These are phyloP conservation scores for Girardia tigrina DNA, from an alignment of 2,888 invertebrate species.

Conservation along the genomic window DNA sequence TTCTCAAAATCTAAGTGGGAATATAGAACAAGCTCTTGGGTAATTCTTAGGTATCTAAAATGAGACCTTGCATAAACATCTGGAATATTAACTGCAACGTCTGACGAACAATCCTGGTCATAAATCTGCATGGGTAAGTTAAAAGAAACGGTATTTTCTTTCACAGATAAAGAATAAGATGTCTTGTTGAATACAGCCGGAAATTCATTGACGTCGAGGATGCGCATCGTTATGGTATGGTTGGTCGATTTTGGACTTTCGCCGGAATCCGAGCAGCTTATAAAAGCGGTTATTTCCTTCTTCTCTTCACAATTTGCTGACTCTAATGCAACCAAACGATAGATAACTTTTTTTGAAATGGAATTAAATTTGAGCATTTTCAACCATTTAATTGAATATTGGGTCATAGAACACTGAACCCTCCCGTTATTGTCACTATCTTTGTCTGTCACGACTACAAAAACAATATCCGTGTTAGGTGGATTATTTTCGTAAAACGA, in stretches of 20 bases:
- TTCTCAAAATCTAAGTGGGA: constrained; percentile 12
- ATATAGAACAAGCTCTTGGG: neutral
- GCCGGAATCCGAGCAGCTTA: neutral
- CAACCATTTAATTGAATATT: neutral
- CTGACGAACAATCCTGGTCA: neutral
- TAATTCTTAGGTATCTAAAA: neutral
- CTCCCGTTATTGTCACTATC: neutral
- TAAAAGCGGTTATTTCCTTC: neutral
- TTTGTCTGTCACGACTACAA: neutral
- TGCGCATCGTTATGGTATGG: neutral
- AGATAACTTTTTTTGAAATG: neutral
- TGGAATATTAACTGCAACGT: neutral
- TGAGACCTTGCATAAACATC: neutral
- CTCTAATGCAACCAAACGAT: neutral
- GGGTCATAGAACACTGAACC: constrained; percentile 6
- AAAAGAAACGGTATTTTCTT: neutral
- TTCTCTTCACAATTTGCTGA: neutral
- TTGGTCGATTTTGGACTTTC: neutral
- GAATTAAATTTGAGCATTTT: neutral
- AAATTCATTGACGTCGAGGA: neutral
- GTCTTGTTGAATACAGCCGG: neutral
- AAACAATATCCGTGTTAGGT: neutral
- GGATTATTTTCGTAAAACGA: constrained; percentile 5
- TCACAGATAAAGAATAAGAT: neutral
- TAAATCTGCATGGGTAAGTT: neutral